phyloP scores from a whole-genome alignment of 1,140 invertebrate species.

The Drosophila ercepeae region DNA sequence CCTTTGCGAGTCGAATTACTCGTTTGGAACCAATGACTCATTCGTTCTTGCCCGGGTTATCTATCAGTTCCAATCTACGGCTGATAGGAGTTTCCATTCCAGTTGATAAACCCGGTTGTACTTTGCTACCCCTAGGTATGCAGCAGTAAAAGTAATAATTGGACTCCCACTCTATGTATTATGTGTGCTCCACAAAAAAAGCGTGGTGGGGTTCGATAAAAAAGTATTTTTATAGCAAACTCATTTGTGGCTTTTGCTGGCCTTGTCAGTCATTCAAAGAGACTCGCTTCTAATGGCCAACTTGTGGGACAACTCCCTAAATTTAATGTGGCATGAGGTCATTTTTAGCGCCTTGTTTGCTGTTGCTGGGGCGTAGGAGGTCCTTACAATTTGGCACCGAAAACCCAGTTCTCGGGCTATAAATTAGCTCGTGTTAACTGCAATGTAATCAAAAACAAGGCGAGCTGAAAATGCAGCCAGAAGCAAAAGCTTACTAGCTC shows the following conservation, averaged over 20 bases:
- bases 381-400: conserved; percentile 19
- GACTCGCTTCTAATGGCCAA: conserved; percentile 24
- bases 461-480: not conserved
- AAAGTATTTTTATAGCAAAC: not conserved
- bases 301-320: not conserved
- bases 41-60: conserved; percentile 13
- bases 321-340: conserved; percentile 31
- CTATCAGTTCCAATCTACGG: conserved; percentile 17
- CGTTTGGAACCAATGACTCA: conserved; percentile 34
- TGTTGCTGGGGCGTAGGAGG: conserved; percentile 4
- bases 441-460: conserved; percentile 6
- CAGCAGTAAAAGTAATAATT: conserved; percentile 15
- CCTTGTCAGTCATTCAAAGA: conserved; percentile 10
- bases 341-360: conserved; percentile 8
- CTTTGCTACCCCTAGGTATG: conserved; percentile 20
- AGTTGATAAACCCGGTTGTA: conserved; percentile 33
- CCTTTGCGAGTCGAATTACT: conserved; percentile 1
- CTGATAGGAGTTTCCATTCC: conserved; percentile 21
- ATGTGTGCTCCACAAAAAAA: too few relatives aligned
- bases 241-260: conserved; percentile 1
- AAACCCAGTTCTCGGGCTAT: not conserved
- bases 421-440: conserved; percentile 13
- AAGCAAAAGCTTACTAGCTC: not conserved
- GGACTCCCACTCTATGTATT: not conserved
- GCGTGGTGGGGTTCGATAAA: not conserved